phyloP scores from a whole-genome alignment of 2,113 vertebrate species.

The Empidonax alnorum region DNA sequence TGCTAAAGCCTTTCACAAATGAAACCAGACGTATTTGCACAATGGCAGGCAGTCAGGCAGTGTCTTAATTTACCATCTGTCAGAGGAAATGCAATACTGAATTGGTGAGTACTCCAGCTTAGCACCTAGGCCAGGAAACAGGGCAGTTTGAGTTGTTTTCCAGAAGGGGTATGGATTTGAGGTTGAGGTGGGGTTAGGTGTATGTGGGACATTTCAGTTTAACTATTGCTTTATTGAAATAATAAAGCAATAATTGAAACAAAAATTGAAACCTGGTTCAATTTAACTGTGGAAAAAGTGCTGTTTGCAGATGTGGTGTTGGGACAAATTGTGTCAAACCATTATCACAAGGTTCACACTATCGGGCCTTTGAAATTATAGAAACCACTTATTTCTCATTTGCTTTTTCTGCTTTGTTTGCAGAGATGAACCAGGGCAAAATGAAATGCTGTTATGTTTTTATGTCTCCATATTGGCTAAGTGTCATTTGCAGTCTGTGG shows the following conservation, averaged over 20 bases:
- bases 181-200: not conserved
- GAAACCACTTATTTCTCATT: not conserved
- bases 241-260: no score
- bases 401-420: not conserved
- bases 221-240: not conserved
- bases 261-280: not conserved
- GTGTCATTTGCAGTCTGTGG: not conserved
- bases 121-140: not conserved
- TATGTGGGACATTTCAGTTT: not conserved
- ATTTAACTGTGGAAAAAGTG: not conserved
- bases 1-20: not conserved
- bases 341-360: rapidly evolving
- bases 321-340: not conserved
- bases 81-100: not conserved
- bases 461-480: not conserved
- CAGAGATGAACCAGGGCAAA: not conserved
- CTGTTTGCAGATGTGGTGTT: not conserved
- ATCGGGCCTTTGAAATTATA: not conserved
- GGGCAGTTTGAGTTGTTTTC: not conserved
- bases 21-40: not conserved
- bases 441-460: not conserved
- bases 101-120: not conserved
- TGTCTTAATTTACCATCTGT: not conserved
- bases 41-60: not conserved
- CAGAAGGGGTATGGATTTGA: not conserved